Base-by-base conservation (phyloP, 2,113 vertebrate genomes). In the Nycticorax nycticorax region DNA sequence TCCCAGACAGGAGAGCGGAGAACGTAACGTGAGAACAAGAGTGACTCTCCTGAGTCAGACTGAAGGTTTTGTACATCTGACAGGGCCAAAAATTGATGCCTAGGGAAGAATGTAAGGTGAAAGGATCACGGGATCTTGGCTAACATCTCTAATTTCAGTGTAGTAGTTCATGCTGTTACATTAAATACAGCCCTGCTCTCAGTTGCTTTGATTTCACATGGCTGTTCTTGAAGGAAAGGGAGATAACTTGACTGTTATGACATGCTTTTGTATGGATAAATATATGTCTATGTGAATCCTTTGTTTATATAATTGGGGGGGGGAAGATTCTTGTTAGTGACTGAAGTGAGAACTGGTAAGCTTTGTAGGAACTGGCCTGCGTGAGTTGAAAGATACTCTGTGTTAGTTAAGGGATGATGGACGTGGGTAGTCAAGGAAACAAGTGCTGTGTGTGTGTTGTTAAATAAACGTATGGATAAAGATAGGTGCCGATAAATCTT, bases 1-100 rank as follows among this genome's bases (percentile, higher is more conserved):
- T 93, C 45, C 78, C 37, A 35, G 85, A 79, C 66, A 75, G 84
- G 37, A 89, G 83, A 94, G 87, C 39, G 45, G 35, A 41, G 85
- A 76, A 89, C 0, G 23, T 89, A 96, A 89, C 0, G 2, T 89
- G 88, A 95, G 91, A 95, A 80, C 72, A 57, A 50, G 67, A 78
- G n/a, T 86, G 83, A 74, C 73, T 93, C 83, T 88, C 82, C 35
- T 1, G 16, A 91, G 64, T 88, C 76, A 59, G 77, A 50, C 77
- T 72, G 87, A 82, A 95, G 87, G 71, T 87, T 96, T 95, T 73
- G 71, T 73, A 93, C 62, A 9, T 76, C 48, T 91, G 77, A 57
- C 69, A 73, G 77, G 66, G 87, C 89, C 93, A 96, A 96, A 95
- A 94, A 75, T 45, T 48, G 69, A 60, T 88, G 69, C 62, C 60